phyloP scores from a whole-genome alignment of 2,888 invertebrate genomes.

The Griposia aprilina region DNA sequence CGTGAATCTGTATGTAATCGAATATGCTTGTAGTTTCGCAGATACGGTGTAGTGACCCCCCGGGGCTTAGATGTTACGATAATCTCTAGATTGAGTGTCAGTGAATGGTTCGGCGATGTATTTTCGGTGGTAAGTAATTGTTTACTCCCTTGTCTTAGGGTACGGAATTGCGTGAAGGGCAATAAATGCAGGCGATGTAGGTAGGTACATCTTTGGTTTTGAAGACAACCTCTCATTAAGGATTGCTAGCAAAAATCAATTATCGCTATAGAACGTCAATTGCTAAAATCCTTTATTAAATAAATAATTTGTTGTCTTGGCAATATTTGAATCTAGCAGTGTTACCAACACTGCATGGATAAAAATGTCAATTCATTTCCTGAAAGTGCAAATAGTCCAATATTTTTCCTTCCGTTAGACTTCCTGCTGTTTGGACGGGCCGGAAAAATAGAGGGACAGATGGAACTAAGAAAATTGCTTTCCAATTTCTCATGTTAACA shows the following conservation, averaged over 20 bases:
- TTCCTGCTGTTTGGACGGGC: slow-evolving; percentile 32
- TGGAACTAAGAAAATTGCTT: slow-evolving; percentile 42
- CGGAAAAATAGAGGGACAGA: background rate
- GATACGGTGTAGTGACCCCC: slow-evolving; percentile 47
- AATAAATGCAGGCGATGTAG: background rate
- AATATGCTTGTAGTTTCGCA: slow-evolving; percentile 21
- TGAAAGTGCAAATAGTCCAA: slow-evolving; percentile 18
- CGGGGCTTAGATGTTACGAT: slow-evolving; percentile 30
- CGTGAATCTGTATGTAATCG: slow-evolving; percentile 58
- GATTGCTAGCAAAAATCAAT: background rate
- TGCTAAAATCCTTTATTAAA: background rate
- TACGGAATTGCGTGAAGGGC: background rate
- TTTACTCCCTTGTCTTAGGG: slow-evolving; percentile 2
- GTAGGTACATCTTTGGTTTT: background rate
- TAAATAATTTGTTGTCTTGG: background rate
- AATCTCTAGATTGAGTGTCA: slow-evolving; percentile 31
- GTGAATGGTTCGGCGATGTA: slow-evolving; percentile 40
- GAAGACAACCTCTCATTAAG: background rate
- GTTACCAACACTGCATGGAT: slow-evolving; percentile 6
- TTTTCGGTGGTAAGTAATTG: slow-evolving; percentile 31
- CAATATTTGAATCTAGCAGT: background rate
- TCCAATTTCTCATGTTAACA: slow-evolving; percentile 20
- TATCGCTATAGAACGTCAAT: background rate
- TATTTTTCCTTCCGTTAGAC: slow-evolving; percentile 45
- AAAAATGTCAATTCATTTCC: slow-evolving; percentile 18